phyloP scores from a whole-genome alignment of 1,140 invertebrate genomes.

The Zaprionus ghesquierei region DNA sequence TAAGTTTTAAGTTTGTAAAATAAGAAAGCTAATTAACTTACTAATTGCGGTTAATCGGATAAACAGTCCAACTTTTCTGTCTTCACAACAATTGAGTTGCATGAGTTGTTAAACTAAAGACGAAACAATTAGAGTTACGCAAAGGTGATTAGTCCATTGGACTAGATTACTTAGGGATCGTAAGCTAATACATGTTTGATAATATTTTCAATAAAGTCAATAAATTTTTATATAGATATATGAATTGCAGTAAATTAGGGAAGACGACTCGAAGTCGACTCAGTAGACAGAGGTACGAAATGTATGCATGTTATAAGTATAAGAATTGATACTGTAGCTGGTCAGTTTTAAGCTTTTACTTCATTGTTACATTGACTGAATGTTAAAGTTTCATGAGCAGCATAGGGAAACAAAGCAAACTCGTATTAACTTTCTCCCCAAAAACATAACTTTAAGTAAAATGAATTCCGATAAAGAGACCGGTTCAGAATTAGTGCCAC shows the following conservation, averaged over 20 bases:
- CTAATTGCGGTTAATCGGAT: neutral
- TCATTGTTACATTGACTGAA: too few relatives aligned
- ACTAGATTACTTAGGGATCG: neutral
- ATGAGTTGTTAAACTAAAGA: neutral
- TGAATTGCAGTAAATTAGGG: too few relatives aligned
- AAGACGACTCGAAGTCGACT: too few relatives aligned
- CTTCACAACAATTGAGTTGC: neutral
- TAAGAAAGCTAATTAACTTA: neutral
- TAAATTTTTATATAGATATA: neutral
- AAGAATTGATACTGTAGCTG: neutral
- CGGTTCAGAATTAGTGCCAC: neutral
- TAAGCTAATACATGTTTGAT: neutral
- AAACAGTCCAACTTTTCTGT: neutral
- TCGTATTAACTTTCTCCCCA: neutral
- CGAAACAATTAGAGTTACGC: neutral
- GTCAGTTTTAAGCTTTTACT: too few relatives aligned
- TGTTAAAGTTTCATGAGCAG: neutral
- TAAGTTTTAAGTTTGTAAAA: neutral
- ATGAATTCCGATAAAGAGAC: slow-evolving; percentile 5
- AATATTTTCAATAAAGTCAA: neutral
- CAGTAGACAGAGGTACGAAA: too few relatives aligned
- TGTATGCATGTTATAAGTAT: too few relatives aligned
- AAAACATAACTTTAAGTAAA: slow-evolving; percentile 1
- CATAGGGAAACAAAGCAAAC: neutral
- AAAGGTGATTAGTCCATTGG: neutral